phyloP scores from a whole-genome alignment of 1,140 invertebrate species.

The Bombus balteatus region DNA sequence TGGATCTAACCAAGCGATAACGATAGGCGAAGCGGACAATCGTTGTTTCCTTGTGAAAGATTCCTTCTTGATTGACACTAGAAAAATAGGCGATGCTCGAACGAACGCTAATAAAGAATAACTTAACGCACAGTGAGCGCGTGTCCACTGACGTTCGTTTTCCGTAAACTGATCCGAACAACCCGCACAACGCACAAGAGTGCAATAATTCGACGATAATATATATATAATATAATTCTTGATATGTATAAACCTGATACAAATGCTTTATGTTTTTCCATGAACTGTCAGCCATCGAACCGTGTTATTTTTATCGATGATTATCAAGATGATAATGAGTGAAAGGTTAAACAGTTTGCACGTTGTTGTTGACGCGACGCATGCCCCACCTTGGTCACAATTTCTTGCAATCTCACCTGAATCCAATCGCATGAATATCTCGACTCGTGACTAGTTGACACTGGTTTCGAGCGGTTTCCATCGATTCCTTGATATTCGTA shows the following conservation, averaged over 20 bases:
- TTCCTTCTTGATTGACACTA: slow-evolving; percentile 43
- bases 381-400: neutral
- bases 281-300: neutral
- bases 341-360: neutral
- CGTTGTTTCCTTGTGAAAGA: slow-evolving; percentile 24
- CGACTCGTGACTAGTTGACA: slow-evolving; percentile 6
- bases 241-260: neutral
- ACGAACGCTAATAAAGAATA: slow-evolving; percentile 14
- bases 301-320: neutral
- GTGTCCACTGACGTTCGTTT: too few species aligned
- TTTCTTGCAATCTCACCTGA: slow-evolving; percentile 14
- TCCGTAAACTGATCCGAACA: too few species aligned
- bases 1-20: slow-evolving; percentile 22
- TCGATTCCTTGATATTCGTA: neutral
- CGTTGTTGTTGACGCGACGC: neutral
- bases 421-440: neutral
- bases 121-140: neutral
- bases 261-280: neutral
- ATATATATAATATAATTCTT: too few species aligned
- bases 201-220: too few species aligned
- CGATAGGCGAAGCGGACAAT: slow-evolving; percentile 24
- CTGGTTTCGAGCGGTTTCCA: slow-evolving; percentile 40
- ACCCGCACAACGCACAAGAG: too few species aligned
- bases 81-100: slow-evolving; percentile 20
- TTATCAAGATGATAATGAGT: slow-evolving; percentile 29